phyloP scores from a whole-genome alignment of 2,888 invertebrate species.

The Macropis europaea region DNA sequence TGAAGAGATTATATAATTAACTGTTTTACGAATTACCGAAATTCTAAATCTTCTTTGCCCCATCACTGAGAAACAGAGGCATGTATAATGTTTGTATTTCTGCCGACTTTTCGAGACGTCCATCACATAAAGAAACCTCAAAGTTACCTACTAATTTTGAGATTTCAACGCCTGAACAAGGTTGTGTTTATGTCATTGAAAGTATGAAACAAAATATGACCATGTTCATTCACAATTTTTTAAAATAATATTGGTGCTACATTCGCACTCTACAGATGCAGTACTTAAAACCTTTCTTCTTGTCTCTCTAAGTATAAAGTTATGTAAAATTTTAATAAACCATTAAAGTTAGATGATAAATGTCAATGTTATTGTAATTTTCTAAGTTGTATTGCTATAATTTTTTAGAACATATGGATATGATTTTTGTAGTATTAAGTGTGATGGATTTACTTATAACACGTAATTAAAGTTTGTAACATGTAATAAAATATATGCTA shows the following conservation, averaged over 20 bases:
- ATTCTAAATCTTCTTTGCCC: constrained; percentile 52
- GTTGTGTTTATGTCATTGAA: constrained; percentile 33
- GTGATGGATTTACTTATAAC: too few species aligned
- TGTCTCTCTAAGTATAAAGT: too few species aligned
- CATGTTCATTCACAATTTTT: neutral
- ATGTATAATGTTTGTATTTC: constrained; percentile 37
- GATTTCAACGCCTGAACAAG: constrained; percentile 17
- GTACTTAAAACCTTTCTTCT: too few species aligned
- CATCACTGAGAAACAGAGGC: constrained; percentile 54
- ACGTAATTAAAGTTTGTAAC: too few species aligned
- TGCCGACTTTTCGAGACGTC: constrained; percentile 35
- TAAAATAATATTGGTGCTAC: neutral
- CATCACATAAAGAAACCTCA: constrained; percentile 50
- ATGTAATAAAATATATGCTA: too few species aligned
- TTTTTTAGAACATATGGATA: too few species aligned
- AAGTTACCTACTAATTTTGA: constrained; percentile 47
- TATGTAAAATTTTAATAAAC: too few species aligned
- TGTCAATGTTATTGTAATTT: too few species aligned
- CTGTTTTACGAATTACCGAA: constrained; percentile 49
- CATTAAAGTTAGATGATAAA: too few species aligned
- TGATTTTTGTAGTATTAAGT: too few species aligned
- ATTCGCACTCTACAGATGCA: neutral
- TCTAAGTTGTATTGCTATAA: too few species aligned
- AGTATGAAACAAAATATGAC: constrained; percentile 16
- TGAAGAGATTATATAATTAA: neutral